Conservation (phyloP, 2,113 vertebrate genomes). For the Thryonomys swinderianus region DNA sequence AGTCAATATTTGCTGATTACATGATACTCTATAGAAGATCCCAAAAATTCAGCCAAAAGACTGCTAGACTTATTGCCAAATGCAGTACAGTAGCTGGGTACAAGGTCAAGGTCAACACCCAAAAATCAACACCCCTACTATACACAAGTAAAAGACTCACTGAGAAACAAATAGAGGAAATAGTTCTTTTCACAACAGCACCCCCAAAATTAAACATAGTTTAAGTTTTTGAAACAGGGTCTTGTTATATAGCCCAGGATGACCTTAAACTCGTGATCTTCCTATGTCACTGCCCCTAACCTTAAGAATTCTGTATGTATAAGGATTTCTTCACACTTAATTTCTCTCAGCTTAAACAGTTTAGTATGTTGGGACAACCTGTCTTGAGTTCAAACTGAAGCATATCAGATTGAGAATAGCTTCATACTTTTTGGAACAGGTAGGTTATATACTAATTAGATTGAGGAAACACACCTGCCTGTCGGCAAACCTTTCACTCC, state of each 20-base stretch:
- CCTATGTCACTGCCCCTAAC: not conserved
- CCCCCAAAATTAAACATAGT: too few species aligned
- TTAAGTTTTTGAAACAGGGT: not conserved
- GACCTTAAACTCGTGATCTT: not conserved
- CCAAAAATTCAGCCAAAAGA: too few species aligned
- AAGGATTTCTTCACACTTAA: not conserved
- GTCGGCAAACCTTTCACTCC: not conserved
- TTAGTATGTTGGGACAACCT: not conserved
- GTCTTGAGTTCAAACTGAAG: conserved; percentile 6
- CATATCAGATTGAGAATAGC: not conserved
- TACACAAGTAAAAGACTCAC: too few species aligned
- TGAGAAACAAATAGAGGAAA: too few species aligned
- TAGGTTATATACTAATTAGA: not conserved
- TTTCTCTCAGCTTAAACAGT: conserved; percentile 30
- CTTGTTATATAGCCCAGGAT: not conserved
- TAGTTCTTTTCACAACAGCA: too few species aligned
- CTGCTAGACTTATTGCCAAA: too few species aligned
- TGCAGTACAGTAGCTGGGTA: too few species aligned
- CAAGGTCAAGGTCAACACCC: too few species aligned
- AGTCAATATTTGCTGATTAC: too few species aligned
- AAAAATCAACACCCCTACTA: too few species aligned
- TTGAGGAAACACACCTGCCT: conserved; percentile 1
- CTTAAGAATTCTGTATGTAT: not conserved
- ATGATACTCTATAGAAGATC: too few species aligned
- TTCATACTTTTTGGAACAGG: not conserved